phyloP scores from a whole-genome alignment of 1,140 invertebrate species.

The Patella vulgata region DNA sequence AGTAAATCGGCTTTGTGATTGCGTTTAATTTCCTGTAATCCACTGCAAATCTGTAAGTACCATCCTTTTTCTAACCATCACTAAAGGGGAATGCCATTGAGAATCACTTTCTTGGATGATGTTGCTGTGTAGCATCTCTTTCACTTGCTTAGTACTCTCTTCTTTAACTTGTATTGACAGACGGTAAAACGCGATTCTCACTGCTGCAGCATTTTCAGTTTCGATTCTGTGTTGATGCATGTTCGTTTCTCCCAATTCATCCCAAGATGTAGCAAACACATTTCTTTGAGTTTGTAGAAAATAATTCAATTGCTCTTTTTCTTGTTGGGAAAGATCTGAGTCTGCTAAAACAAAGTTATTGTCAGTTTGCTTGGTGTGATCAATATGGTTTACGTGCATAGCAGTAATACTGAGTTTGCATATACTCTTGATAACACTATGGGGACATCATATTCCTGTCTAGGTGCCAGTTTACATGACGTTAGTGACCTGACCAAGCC shows the following conservation, averaged over 20 bases:
- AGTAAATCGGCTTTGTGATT: conserved; percentile 15
- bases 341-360: conserved; percentile 21
- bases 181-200: conserved; percentile 9
- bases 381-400: too few relatives aligned
- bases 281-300: conserved; percentile 20
- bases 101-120: conserved; percentile 27
- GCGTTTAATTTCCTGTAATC: conserved; percentile 35
- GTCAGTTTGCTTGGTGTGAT: too few relatives aligned
- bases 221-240: conserved; percentile 14
- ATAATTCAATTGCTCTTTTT: conserved; percentile 16
- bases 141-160: conserved; percentile 19
- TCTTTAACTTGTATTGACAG: conserved; percentile 3
- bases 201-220: conserved; percentile 8
- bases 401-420: too few relatives aligned
- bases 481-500: too few relatives aligned
- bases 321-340: conserved; percentile 7
- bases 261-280: conserved; percentile 23
- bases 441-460: too few relatives aligned
- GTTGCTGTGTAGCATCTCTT: conserved; percentile 31
- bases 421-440: too few relatives aligned
- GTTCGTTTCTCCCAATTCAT: conserved; percentile 18
- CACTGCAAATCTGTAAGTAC: conserved; percentile 23
- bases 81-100: conserved; percentile 22
- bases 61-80: conserved; percentile 33
- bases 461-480: too few relatives aligned